Conservation (phyloP, 1,140 invertebrate species). For the Diplogasteroides magnus region DNA sequence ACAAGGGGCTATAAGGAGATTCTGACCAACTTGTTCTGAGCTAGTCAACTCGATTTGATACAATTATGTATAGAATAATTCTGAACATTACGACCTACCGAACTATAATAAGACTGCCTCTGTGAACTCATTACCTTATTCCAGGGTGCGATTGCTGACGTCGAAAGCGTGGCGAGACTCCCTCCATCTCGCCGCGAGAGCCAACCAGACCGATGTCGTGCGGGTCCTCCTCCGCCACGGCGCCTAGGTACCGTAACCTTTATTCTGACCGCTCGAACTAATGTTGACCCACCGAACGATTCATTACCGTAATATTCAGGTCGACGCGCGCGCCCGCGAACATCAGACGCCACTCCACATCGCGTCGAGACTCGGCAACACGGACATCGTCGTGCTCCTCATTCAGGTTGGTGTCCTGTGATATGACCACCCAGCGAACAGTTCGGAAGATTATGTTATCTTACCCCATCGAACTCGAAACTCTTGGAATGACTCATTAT, state of each 20-base stretch:
- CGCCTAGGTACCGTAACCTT: constrained; percentile 67
- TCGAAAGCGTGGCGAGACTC: constrained; percentile 92
- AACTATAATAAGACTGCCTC: background rate
- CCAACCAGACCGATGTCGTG: constrained; percentile 96
- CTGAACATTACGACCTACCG: background rate
- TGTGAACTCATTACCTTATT: constrained; percentile 12
- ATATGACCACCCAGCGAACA: no score
- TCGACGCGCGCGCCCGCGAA: constrained; percentile 89
- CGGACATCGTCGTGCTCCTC: constrained; percentile 86
- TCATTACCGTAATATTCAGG: constrained; percentile 7
- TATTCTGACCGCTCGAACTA: no score
- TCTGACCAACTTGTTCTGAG: no score
- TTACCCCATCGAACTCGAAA: no score
- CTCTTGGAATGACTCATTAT: no score
- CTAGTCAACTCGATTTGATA: no score
- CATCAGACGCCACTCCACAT: constrained; percentile 92
- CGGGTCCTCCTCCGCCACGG: constrained; percentile 89
- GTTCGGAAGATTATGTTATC: no score
- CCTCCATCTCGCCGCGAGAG: constrained; percentile 90
- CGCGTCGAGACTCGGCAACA: constrained; percentile 83
- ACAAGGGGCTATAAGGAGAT: no score
- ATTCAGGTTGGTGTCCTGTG: constrained; percentile 84
- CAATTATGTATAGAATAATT: no score
- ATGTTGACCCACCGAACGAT: no score
- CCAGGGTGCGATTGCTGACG: constrained; percentile 82